Evolutionary conservation across 2,888 invertebrate genomes (phyloP), one percentile per base, ranked within the genome.

Genomic region (Lithophane ornitopus): DNA sequence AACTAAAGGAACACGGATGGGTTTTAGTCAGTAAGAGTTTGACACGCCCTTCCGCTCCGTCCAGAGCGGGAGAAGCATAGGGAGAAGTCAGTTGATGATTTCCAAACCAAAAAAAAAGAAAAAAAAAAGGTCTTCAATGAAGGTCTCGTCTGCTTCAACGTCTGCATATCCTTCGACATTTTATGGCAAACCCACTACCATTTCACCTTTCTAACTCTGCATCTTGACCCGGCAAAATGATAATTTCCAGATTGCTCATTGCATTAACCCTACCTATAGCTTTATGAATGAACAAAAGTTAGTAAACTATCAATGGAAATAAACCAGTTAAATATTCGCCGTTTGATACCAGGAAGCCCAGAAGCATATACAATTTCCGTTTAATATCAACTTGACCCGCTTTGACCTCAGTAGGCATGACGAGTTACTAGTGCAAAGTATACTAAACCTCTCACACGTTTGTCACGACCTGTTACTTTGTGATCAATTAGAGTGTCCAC

Each of bases 401-500:
- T 12, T 41, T 70, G 54, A 81, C 70, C 81, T 67, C 39, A 34
- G 22, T 26, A n/a, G 12, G 16, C 12, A 26, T 22, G 22, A 44
- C 41, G 19, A 67, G 26, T 67, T 26, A 59, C 34, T 46, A 19
- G 59, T 66, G 39, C 49, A 72, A 74, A 56, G 34, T 63, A n/a
- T 70, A 70, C 39, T 28, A 70, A 69, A 67, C 52, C 49, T 72
- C 41, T 44, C 46, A 59, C 39, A 63, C 39, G 46, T 59, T 49
- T 65, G 67, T 78, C 84, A 82, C 80, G 82, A 85, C 74, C 63
- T 70, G 34, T 71, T 56, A 70, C 67, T 74, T 69, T 76, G 77
- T 39, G 39, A 74, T 73, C 70, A 80, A 85, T 87, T 87, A 87
- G 72, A 78, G 34, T 61, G 34, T 68, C 34, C 44, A 72, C 68